These are phyloP conservation scores for Enteromius radiatus DNA, from an alignment of 2,797 vertebrate species.

Conservation along the genomic window DNA sequence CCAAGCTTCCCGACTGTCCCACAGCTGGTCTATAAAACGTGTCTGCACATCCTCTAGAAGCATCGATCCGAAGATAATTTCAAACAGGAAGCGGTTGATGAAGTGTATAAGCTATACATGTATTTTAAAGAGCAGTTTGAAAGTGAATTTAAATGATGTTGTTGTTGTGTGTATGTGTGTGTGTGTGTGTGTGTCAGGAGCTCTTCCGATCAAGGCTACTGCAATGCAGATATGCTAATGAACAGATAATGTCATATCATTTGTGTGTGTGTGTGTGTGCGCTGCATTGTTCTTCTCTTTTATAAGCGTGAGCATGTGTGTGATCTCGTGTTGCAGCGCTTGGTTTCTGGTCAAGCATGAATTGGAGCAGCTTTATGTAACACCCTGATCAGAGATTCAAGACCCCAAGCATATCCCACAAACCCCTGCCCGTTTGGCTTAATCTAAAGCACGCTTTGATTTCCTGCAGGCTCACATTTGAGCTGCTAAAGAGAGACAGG, in stretches of 20 bases:
- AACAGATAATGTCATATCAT: conserved; percentile 7
- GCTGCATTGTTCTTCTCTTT: conserved; percentile 1
- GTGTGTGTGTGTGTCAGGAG: neutral
- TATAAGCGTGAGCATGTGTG: neutral
- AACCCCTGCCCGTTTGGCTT: conserved; percentile 39
- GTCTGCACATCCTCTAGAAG: neutral
- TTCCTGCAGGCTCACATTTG: conserved; percentile 36
- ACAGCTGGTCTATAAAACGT: neutral
- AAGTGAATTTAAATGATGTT: neutral
- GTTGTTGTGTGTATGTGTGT: neutral
- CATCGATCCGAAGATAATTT: conserved; percentile 6
- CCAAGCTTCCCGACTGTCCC: conserved; percentile 9
- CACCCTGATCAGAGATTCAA: conserved; percentile 40
- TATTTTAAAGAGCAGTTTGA: conserved; percentile 7
- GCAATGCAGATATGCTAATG: conserved; percentile 42
- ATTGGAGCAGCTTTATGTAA: conserved; percentile 41
- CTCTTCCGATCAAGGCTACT: neutral
- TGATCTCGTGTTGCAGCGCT: neutral
- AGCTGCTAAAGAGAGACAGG: conserved; percentile 43
- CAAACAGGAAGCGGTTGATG: conserved; percentile 1
- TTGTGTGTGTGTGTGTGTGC: conserved; percentile 8
- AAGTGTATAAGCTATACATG: neutral
- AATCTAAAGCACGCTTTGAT: conserved; percentile 43
- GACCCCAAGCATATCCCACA: conserved; percentile 25
- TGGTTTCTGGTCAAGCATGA: conserved; percentile 26